Percentiles rank a stretch among this genome's conserved stretches.
phyloP scores from a whole-genome alignment of 2,888 invertebrate genomes.

The Strigamia crassipes region DNA sequence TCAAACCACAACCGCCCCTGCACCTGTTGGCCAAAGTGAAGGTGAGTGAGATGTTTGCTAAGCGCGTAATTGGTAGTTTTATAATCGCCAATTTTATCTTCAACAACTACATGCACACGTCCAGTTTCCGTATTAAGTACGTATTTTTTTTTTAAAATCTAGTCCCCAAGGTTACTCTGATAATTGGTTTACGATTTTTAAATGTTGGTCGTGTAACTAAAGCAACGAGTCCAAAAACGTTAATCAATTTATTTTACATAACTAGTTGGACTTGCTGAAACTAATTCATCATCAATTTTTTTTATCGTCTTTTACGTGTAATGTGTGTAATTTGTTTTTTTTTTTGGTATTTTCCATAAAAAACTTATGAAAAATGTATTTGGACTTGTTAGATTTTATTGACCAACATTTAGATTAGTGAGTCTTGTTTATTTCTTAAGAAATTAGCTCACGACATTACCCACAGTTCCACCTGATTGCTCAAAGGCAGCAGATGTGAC shows the following conservation, averaged over 20 bases:
- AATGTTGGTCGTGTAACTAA: too few species aligned
- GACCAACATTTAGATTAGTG: neutral
- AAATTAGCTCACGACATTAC: neutral
- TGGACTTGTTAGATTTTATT: too few species aligned
- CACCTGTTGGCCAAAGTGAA: conserved; percentile 36
- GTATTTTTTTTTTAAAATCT: neutral
- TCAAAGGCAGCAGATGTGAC: conserved; percentile 11
- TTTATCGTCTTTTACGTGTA: too few species aligned
- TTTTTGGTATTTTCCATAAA: too few species aligned
- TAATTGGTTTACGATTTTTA: neutral
- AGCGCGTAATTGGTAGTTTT: neutral
- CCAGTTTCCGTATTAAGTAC: neutral
- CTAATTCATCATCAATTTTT: neutral
- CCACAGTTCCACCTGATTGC: conserved; percentile 4
- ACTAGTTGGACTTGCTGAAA: neutral
- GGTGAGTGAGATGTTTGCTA: conserved; percentile 19
- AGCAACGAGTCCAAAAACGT: neutral
- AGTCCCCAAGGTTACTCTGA: neutral
- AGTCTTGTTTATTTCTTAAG: neutral
- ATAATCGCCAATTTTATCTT: neutral
- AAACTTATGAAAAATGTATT: too few species aligned
- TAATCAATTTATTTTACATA: neutral
- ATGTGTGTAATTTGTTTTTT: too few species aligned
- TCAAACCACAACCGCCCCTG: neutral
- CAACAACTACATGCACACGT: neutral